Evolutionary conservation across 2,888 invertebrate species (phyloP).

Genomic region (Andrena camellia): DNA sequence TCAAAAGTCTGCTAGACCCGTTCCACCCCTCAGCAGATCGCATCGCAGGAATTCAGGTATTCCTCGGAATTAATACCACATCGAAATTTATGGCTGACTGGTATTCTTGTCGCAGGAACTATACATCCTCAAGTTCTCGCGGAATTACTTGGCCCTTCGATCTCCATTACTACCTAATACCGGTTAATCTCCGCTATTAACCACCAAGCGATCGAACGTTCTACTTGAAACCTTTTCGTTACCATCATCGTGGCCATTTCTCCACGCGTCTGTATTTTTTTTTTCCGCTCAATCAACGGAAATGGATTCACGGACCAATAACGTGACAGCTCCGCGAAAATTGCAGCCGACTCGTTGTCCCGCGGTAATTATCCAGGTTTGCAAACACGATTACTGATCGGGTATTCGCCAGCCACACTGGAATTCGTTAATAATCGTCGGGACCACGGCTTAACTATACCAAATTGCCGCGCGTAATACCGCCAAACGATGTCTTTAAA

Average conservation of each 20-base stretch:
- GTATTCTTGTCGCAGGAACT: slow-evolving; percentile 38
- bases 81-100: slow-evolving; percentile 43
- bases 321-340: slow-evolving; percentile 1
- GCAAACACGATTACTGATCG: slow-evolving; percentile 9
- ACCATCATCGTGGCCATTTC: background rate
- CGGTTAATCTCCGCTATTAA: slow-evolving; percentile 66
- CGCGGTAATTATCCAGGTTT: slow-evolving; percentile 17
- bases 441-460: background rate
- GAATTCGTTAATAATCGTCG: slow-evolving; percentile 33
- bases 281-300: background rate
- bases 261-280: background rate
- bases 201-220: slow-evolving; percentile 47
- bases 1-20: slow-evolving; percentile 3
- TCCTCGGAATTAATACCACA: slow-evolving; percentile 42
- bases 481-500: slow-evolving; percentile 30
- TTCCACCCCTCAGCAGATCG: background rate
- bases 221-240: slow-evolving; percentile 30
- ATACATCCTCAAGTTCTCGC: slow-evolving; percentile 56
- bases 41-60: slow-evolving; percentile 28
- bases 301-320: background rate
- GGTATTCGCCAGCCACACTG: background rate
- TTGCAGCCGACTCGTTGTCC: background rate
- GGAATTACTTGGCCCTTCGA: slow-evolving; percentile 48
- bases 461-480: slow-evolving; percentile 14
- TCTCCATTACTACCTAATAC: slow-evolving; percentile 65